Percentiles rank a stretch among this genome's conserved stretches.
phyloP scores from a whole-genome alignment of 2,113 vertebrate genomes.

The Ibidorhyncha struthersii region DNA sequence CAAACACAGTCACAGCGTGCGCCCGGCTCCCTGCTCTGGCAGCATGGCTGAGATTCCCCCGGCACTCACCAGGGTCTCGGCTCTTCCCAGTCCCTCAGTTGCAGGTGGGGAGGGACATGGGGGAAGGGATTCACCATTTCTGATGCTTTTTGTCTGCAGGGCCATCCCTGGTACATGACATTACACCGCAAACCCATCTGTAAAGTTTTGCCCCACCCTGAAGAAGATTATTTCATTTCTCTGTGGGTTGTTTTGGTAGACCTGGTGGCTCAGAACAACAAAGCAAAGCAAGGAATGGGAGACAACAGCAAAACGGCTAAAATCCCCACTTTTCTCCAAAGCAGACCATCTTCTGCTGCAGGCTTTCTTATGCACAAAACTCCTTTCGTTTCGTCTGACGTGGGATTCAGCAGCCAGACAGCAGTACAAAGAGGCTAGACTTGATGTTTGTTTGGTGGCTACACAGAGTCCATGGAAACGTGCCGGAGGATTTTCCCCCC shows the following conservation, averaged over 20 bases:
- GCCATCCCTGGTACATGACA: too few species aligned
- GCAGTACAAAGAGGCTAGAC: neutral
- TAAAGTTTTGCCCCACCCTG: neutral
- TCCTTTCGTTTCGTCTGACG: neutral
- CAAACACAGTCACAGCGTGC: accelerated
- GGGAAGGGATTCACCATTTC: neutral
- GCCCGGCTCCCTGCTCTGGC: neutral
- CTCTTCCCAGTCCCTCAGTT: accelerated
- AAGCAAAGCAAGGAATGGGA: neutral
- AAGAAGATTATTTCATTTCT: neutral
- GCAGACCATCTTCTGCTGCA: neutral
- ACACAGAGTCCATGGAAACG: neutral
- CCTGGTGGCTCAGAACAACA: neutral
- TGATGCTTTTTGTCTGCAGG: neutral
- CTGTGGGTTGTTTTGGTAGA: neutral
- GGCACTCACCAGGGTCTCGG: accelerated
- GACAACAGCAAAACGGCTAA: neutral
- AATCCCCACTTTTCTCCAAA: neutral
- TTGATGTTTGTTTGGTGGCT: slow-evolving; percentile 10
- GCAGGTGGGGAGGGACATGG: accelerated
- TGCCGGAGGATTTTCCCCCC: neutral
- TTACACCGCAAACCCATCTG: neutral
- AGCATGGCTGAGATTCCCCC: neutral
- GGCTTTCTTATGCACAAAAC: neutral
- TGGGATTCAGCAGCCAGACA: neutral